Conservation (phyloP, 2,797 vertebrate species). For the Trachops cirrhosus region DNA sequence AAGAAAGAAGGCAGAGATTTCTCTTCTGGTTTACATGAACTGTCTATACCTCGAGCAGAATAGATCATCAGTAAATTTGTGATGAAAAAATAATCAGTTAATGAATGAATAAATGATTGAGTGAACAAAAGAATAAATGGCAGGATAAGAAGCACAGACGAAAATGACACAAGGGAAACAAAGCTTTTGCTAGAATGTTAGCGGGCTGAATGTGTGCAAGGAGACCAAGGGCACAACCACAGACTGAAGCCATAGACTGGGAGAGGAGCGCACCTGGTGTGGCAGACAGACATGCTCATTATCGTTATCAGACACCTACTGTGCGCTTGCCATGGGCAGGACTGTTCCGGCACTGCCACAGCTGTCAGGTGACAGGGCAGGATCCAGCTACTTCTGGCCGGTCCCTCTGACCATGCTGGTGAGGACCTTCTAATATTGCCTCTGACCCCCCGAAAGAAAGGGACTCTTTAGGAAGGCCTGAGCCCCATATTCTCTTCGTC, state of each 20-base stretch:
- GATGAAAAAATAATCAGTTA: background rate
- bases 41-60: background rate
- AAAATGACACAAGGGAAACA: background rate
- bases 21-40: background rate
- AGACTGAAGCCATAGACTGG: background rate
- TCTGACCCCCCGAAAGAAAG: background rate
- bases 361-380: background rate
- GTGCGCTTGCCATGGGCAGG: background rate
- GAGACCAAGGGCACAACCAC: background rate
- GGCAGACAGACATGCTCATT: background rate
- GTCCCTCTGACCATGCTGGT: background rate
- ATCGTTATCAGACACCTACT: too few relatives aligned
- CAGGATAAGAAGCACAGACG: background rate
- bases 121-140: background rate
- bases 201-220: background rate
- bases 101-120: background rate
- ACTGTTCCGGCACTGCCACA: background rate
- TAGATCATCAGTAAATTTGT: background rate
- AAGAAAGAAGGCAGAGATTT: background rate
- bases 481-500: background rate
- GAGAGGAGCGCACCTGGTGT: background rate
- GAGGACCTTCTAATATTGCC: background rate
- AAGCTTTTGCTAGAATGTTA: background rate
- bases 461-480: background rate
- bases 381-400: background rate